Evolutionary conservation across 2,797 vertebrate species (phyloP), one percentile per base, ranked within the genome.

Genomic region (Gephyroberyx darwinii): DNA sequence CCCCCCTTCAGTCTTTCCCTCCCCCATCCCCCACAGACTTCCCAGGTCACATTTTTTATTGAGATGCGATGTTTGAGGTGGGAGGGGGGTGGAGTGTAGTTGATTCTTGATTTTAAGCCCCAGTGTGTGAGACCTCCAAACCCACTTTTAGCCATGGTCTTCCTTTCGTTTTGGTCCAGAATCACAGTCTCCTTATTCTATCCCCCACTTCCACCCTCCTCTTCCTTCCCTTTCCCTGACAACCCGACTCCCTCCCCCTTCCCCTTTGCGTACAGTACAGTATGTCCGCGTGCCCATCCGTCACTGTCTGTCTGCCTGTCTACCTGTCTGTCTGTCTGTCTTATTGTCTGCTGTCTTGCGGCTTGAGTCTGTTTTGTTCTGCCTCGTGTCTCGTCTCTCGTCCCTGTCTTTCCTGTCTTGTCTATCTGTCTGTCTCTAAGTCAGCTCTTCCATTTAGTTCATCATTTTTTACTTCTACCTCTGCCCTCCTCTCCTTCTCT

Each of bases 271-370:
- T 90, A 91, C 81, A 88, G 94, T 95, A 93, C 84, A 95, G 93
- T 95, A 92, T 87, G 92, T 93, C 92, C 87, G 86, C 77, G 90
- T 94, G 86, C 88, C 81, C 92, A 94, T 95, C 90, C 91, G 82
- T 88, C 93, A 93, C 86, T 86, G 82, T 91, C 88, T 90, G 91
- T 88, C 78, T 82, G 88, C 94, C 92, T 86, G 84, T 94, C 92
- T 93, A 83, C 94, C 84, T 94, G 90, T 92, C 93, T 93, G 93
- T 92, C 93, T 93, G 93, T 93, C 80, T 81, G 66, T 89, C 91
- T 67, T 63, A 74, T 80, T 80, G 81, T 91, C 87, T 83, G 84
- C 88, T 90, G 78, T 90, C 86, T 90, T 90, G 90, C 86, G 88
- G 91, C 89, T 88, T 75, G 88, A 75, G 86, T 88, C 82, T 74